phyloP scores from a whole-genome alignment of 2,113 vertebrate genomes.

The Limnothrissa miodon region DNA sequence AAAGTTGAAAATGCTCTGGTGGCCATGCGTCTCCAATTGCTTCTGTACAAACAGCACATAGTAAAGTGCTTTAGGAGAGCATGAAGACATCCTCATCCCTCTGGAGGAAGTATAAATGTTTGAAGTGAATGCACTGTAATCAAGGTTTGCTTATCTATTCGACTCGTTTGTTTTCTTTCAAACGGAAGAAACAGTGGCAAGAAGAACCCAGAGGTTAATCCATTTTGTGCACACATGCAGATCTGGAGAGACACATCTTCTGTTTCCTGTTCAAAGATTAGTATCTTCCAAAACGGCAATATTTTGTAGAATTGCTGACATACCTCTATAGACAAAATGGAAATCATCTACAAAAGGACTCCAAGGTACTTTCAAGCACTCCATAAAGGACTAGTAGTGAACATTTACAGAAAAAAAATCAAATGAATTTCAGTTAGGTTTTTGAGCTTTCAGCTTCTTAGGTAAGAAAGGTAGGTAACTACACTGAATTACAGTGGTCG shows the following conservation, averaged over 20 bases:
- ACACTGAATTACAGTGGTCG: not conserved
- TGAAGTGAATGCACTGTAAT: not conserved
- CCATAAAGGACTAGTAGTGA: not conserved
- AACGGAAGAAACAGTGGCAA: not conserved
- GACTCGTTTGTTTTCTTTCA: not conserved
- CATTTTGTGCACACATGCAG: not conserved
- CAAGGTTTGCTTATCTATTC: not conserved
- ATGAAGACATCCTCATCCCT: not conserved
- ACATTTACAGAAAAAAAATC: not conserved
- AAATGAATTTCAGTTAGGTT: not conserved
- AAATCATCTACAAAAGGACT: slow-evolving; percentile 5
- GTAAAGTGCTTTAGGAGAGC: not conserved
- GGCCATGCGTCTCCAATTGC: not conserved
- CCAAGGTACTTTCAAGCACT: not conserved
- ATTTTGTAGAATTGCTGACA: not conserved
- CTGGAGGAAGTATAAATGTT: not conserved
- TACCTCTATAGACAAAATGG: not conserved
- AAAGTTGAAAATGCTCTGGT: not conserved
- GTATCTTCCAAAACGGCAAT: not conserved
- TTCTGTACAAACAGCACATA: not conserved
- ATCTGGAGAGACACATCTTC: not conserved
- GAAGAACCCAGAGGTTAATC: not conserved
- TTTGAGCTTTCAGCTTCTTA: not conserved
- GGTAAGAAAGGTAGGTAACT: not conserved
- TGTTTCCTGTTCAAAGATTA: not conserved